Evolutionary conservation across 1,140 invertebrate species (phyloP).

Genomic region (Drosophila nikananu): DNA sequence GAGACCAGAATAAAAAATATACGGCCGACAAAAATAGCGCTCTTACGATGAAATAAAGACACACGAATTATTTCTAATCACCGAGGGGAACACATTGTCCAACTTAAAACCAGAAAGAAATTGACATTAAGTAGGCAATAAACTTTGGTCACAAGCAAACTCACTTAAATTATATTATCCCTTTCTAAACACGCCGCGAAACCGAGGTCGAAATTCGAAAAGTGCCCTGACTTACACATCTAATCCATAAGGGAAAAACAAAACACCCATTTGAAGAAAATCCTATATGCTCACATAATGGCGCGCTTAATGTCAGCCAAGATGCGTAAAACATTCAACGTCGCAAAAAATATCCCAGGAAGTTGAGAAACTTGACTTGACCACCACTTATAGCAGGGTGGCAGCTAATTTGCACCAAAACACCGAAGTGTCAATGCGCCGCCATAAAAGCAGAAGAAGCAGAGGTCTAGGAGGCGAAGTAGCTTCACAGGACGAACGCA

Average conservation of each 20-base stretch:
- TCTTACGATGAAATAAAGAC: slow-evolving; percentile 12
- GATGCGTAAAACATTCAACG: slow-evolving; percentile 69
- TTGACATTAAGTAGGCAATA: slow-evolving; percentile 16
- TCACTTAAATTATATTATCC: slow-evolving; percentile 70
- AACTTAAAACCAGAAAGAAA: slow-evolving; percentile 10
- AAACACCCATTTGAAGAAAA: slow-evolving; percentile 39
- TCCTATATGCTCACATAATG: slow-evolving; percentile 56
- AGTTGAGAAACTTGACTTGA: slow-evolving; percentile 12
- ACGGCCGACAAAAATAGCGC: slow-evolving; percentile 78
- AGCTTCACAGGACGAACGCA: slow-evolving; percentile 20
- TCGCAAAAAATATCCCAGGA: slow-evolving; percentile 61
- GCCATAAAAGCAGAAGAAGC: slow-evolving; percentile 57
- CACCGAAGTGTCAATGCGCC: slow-evolving; percentile 68
- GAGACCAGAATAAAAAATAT: slow-evolving; percentile 57
- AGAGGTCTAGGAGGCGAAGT: neutral
- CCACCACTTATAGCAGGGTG: slow-evolving; percentile 39
- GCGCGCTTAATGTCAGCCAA: slow-evolving; percentile 62
- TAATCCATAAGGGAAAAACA: slow-evolving; percentile 40
- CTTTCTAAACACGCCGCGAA: slow-evolving; percentile 43
- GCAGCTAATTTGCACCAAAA: slow-evolving; percentile 73
- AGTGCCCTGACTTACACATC: slow-evolving; percentile 6
- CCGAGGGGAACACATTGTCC: neutral
- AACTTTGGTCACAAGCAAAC: slow-evolving; percentile 57
- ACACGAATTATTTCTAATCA: slow-evolving; percentile 10
- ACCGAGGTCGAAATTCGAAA: slow-evolving; percentile 9